Base-by-base conservation (phyloP, 1,140 invertebrate genomes). In the Euwallacea similis region DNA sequence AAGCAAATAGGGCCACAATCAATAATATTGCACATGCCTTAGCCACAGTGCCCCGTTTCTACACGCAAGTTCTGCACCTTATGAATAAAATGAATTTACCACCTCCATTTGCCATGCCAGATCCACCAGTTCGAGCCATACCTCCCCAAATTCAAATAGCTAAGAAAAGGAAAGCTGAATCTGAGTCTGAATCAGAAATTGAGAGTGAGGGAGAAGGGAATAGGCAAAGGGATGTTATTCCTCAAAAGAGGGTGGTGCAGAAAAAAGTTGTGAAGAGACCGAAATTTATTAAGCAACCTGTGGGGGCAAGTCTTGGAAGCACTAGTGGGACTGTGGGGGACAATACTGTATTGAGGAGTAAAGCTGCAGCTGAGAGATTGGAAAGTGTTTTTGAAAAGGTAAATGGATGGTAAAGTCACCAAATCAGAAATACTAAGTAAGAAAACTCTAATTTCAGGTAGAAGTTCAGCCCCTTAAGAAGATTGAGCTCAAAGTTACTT, bases 31-130 rank as follows among this genome's bases (percentile, higher is more conserved):
- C 89, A 7, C 86, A 91, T 81, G 87, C 89, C 58, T 80, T 97
- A 55, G 84, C 90, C 64, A 85, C 85, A 50, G 88, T 93, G 76
- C 90, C 90, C 55, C 88, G 89, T 75, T 93, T 97, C 81, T 97
- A 97, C 80, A 89, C 86, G 21, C 95, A 93, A 86, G 91, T 73
- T 7, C 79, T 97, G 59, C 95, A 98, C 86, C 85, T 98, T 42
- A 97, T 98, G 95, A 97, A 97, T 79, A 95, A 92, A 84, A 96
- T 98, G 94, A 94, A 92, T 82, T 80, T 97, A 55, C 91, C 92
- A 44, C 87, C 89, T 68, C 95, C 95, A n/a, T 97, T 97, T 84
- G 86, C 88, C 46, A 79, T 84, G 78, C 80, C 87, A 44, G 76
- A 79, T 43, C 73, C 77, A 15, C 72, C 76, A 44, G 61, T 76